A percentile compares a stretch with the other conserved stretches of the same genome.
Evolutionary conservation across 2,797 vertebrate genomes (phyloP).

Genomic region (Falco naumanni): DNA sequence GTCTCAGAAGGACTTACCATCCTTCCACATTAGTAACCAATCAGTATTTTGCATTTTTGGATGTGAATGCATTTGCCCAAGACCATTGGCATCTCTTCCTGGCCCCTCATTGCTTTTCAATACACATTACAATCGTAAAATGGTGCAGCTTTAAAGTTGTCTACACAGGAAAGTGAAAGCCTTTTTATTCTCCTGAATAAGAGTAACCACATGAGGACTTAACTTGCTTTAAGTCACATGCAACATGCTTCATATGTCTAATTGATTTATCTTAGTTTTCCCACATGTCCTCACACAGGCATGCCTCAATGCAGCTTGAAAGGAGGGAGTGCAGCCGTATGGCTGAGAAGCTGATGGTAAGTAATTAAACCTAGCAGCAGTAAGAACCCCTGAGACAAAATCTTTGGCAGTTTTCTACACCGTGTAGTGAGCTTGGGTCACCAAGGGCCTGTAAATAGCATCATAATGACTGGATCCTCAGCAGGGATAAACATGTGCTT

Average conservation of each 20-base stretch:
- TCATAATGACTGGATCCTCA: slow-evolving; percentile 75
- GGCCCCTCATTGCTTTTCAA: neutral
- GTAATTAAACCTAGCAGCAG: slow-evolving; percentile 58
- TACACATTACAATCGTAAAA: neutral
- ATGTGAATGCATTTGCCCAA: neutral
- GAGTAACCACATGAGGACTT: slow-evolving; percentile 31
- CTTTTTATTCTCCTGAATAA: slow-evolving; percentile 3
- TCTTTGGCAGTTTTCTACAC: slow-evolving; percentile 62
- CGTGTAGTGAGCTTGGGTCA: slow-evolving; percentile 58
- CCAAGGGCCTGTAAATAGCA: slow-evolving; percentile 76
- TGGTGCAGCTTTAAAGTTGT: slow-evolving; percentile 15
- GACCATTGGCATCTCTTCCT: neutral
- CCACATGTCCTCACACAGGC: neutral
- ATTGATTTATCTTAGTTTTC: slow-evolving; percentile 61
- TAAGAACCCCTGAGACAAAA: slow-evolving; percentile 40
- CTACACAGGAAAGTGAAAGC: neutral
- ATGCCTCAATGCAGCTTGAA: slow-evolving; percentile 21
- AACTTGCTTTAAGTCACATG: slow-evolving; percentile 26
- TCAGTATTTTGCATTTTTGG: neutral
- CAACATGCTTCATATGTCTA: slow-evolving; percentile 20
- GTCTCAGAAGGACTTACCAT: neutral
- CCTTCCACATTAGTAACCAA: neutral
- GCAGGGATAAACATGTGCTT: slow-evolving; percentile 81
- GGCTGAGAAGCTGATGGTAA: slow-evolving; percentile 46
- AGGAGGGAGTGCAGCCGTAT: slow-evolving; percentile 23